Conservation (phyloP, 2,888 invertebrate species). For the Lacanobia wlatinum region DNA sequence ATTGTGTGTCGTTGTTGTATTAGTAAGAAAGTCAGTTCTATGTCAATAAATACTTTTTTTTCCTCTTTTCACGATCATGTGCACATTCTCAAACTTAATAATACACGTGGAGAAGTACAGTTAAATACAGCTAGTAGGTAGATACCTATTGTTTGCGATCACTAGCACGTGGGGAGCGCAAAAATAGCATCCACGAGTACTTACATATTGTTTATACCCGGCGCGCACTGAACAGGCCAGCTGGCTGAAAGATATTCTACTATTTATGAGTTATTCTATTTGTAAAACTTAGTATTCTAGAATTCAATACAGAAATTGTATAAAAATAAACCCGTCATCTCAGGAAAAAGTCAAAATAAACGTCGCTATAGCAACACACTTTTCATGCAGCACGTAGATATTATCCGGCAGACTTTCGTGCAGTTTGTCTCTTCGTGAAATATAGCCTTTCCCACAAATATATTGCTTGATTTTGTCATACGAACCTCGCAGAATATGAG, state of each 20-base stretch:
- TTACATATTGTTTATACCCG: not conserved
- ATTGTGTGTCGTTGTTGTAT: too few relatives aligned
- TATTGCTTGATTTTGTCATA: constrained; percentile 52
- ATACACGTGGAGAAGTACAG: too few relatives aligned
- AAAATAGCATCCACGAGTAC: not conserved
- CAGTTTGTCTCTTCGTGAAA: constrained; percentile 59
- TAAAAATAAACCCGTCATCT: constrained; percentile 2
- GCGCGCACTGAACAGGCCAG: too few relatives aligned
- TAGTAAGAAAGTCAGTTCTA: too few relatives aligned
- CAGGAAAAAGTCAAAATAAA: constrained; percentile 42
- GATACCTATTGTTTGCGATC: not conserved
- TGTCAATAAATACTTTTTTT: too few relatives aligned
- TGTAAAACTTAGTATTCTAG: not conserved
- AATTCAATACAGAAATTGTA: not conserved
- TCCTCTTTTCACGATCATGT: too few relatives aligned
- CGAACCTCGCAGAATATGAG: constrained; percentile 68
- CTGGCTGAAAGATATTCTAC: too few relatives aligned
- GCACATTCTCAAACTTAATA: too few relatives aligned
- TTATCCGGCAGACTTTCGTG: constrained; percentile 50
- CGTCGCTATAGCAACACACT: constrained; percentile 29
- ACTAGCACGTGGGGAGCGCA: not conserved
- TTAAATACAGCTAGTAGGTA: too few relatives aligned
- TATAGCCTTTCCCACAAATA: constrained; percentile 51
- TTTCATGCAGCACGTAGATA: constrained; percentile 44
- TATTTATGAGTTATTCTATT: too few relatives aligned